Percentiles rank a stretch among this genome's conserved stretches.
These are phyloP conservation scores for Dasypogon diadema DNA, from an alignment of 2,888 invertebrate genomes.

Conservation along the genomic window DNA sequence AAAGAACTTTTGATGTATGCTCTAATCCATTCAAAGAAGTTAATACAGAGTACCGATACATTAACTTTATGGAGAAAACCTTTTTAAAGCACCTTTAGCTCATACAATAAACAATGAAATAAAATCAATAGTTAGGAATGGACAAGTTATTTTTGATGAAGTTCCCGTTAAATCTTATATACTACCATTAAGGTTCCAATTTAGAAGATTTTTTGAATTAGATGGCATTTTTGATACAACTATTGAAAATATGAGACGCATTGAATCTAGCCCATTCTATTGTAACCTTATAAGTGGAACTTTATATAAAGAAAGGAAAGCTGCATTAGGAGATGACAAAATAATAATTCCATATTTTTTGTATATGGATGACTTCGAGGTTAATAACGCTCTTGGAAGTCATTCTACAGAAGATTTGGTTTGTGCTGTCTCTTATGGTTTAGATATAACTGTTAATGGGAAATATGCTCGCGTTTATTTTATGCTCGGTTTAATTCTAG, in stretches of 20 bases:
- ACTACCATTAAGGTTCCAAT: constrained; percentile 19
- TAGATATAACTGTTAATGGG: constrained; percentile 4
- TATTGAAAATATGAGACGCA: neutral
- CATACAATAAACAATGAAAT: neutral
- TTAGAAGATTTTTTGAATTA: constrained; percentile 32
- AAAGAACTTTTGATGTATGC: neutral
- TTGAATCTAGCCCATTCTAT: neutral
- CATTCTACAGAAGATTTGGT: constrained; percentile 15
- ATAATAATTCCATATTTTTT: constrained; percentile 31
- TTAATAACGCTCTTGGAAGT: constrained; percentile 30
- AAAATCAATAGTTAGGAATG: neutral
- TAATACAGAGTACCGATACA: neutral
- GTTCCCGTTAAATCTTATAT: neutral
- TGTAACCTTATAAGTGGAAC: neutral
- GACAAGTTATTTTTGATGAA: neutral
- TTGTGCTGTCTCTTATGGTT: neutral
- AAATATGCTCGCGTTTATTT: neutral
- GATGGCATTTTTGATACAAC: neutral
- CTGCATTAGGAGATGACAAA: neutral
- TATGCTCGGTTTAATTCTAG: constrained; percentile 29
- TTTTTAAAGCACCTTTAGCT: neutral
- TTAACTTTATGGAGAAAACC: neutral
- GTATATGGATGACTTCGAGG: constrained; percentile 36
- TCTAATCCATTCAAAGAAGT: neutral
- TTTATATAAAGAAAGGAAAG: neutral